A percentile compares a stretch with the other conserved stretches of the same genome.
phyloP scores from a whole-genome alignment of 2,113 vertebrate species.

The Sigmodon hispidus region DNA sequence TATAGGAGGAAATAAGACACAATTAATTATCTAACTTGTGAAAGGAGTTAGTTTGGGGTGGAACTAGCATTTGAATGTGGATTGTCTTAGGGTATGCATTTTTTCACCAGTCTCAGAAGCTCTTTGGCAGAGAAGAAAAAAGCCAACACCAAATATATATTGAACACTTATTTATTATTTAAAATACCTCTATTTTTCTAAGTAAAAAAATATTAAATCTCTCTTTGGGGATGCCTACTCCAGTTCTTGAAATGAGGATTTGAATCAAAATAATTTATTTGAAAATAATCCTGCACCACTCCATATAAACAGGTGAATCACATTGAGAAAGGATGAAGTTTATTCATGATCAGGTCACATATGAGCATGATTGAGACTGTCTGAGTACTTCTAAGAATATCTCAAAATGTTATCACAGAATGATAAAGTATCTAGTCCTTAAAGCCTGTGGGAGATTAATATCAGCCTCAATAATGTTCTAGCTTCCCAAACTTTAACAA shows the following conservation, averaged over 20 bases:
- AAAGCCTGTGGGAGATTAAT: accelerated
- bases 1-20: neutral
- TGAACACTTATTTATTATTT: neutral
- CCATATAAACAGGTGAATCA: too few relatives aligned
- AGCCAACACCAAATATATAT: neutral
- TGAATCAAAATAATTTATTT: neutral
- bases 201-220: neutral
- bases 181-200: neutral
- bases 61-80: neutral
- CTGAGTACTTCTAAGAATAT: accelerated
- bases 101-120: neutral
- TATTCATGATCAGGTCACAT: neutral
- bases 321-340: neutral
- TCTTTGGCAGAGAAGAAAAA: neutral
- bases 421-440: neutral
- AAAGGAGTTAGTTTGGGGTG: neutral
- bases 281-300: neutral
- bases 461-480: neutral
- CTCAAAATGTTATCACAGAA: neutral
- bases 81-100: neutral
- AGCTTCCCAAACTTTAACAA: neutral
- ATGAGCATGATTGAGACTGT: neutral
- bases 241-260: neutral
- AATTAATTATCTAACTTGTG: neutral
- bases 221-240: neutral